Evolutionary conservation across 2,113 vertebrate genomes (phyloP).

Genomic region (Paracanthobrama guichenoti): DNA sequence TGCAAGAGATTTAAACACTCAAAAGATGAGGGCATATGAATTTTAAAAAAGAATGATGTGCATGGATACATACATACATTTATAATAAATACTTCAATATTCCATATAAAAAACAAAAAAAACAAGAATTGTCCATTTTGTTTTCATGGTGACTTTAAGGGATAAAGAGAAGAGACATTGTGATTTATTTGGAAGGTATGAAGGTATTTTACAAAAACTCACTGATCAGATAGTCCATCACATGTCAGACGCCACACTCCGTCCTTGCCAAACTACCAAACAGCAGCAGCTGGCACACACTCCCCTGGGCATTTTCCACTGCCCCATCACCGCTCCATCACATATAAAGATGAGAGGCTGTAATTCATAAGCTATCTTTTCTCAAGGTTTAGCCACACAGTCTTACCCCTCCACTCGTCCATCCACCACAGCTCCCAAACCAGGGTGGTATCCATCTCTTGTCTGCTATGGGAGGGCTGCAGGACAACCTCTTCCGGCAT

Average conservation of each 20-base stretch:
- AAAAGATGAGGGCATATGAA: no score
- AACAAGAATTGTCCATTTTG: not conserved
- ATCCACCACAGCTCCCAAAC: conserved; percentile 54
- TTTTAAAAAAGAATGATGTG: no score
- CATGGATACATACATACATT: no score
- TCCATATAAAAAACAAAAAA: no score
- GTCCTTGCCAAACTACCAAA: conserved; percentile 29
- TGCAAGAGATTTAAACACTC: no score
- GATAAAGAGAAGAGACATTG: not conserved
- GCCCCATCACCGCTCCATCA: conserved; percentile 41
- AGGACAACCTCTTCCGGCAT: conserved; percentile 53
- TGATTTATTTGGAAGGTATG: not conserved
- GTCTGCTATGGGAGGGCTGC: conserved; percentile 50
- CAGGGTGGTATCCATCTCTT: conserved; percentile 66
- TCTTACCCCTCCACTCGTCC: conserved; percentile 42
- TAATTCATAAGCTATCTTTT: conserved; percentile 51
- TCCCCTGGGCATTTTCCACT: conserved; percentile 31
- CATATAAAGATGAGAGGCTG: conserved; percentile 37
- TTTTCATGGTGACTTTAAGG: not conserved
- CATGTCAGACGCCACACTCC: not conserved
- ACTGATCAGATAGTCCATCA: conserved; percentile 16
- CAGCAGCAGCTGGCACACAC: conserved; percentile 13
- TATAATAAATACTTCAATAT: no score
- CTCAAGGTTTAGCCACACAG: conserved; percentile 59
- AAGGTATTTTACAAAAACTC: not conserved